Evolutionary conservation across 2,797 vertebrate genomes (phyloP), one percentile per base, ranked within the genome.

Genomic region (Syngnathus acus): DNA sequence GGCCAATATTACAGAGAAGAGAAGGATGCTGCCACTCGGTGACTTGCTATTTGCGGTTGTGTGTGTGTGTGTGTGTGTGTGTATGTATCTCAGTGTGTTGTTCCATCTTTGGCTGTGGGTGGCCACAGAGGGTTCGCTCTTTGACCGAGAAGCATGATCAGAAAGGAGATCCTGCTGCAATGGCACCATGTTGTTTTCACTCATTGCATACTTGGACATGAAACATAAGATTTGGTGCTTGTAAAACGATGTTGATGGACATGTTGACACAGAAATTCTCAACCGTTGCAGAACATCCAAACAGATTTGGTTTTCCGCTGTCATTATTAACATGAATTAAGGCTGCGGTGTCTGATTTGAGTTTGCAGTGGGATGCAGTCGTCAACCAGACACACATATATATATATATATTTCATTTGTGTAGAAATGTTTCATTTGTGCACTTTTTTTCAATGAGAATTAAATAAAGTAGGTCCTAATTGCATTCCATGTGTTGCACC

Each of bases 1-100:
- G 65, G 62, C 68, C 81, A 64, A 79, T 84, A 90, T 88, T 88
- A 88, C 79, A 88, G 86, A 79, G 62, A 63, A 72, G 59, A 66
- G 62, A 72, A 84, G 69, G 73, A 83, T 68, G 83, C 74, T 80
- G 76, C 70, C 67, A 74, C 67, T 74, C 71, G 26, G 78, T 47
- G 74, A 78, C 72, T 84, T 83, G 72, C 78, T 69, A 80, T 78
- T 82, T 77, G 68, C 78, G 73, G 73, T 80, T 60, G 57, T 71
- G 32, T 50, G 26, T 32, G 26, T 26, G 2, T 3, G 0, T 3
- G 26, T 32, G 26, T 32, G 26, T 32, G 26, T 32, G 26, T 32
- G 26, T 32, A 3, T 32, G 23, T 47, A 60, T 61, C 37, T 71
- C 59, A 70, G 64, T 61, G 61, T 65, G 65, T 74, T 67, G 65